Percentiles rank a stretch among this genome's conserved stretches.
Conservation (phyloP, 2,113 vertebrate genomes). For the Tyto alba region DNA sequence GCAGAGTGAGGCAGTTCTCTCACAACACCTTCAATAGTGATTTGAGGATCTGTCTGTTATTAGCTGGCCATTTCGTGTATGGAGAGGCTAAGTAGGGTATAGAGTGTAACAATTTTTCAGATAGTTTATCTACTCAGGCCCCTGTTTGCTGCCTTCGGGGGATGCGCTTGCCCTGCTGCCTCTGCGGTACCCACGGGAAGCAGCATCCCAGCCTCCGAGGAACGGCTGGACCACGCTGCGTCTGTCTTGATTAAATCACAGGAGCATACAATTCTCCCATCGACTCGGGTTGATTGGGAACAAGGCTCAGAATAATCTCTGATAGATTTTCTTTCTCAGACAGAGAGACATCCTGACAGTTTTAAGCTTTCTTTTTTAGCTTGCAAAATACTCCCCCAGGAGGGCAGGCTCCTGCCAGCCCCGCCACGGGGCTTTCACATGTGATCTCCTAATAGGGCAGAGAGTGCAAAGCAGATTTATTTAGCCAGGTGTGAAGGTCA, state of each 20-base stretch:
- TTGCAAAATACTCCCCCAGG: neutral
- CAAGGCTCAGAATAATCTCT: neutral
- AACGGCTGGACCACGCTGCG: neutral
- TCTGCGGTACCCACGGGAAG: accelerated
- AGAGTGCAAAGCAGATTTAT: neutral
- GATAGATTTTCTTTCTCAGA: neutral
- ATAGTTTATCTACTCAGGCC: neutral
- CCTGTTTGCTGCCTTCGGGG: accelerated
- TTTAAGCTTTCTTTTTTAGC: neutral
- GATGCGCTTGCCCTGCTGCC: neutral
- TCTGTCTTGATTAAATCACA: neutral
- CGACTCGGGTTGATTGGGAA: neutral
- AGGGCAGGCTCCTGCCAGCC: neutral
- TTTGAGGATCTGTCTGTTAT: slow-evolving; percentile 41
- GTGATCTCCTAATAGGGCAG: neutral
- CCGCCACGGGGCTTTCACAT: neutral
- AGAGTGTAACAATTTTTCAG: neutral
- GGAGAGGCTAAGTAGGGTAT: neutral
- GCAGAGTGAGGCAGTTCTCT: slow-evolving; percentile 58
- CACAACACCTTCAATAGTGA: slow-evolving; percentile 22
- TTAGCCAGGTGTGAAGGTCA: neutral
- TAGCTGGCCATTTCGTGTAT: neutral
- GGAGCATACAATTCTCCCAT: neutral
- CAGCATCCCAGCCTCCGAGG: neutral
- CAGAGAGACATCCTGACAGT: neutral